These are phyloP conservation scores for Drosophila azteca DNA, from an alignment of 1,140 invertebrate genomes.

Conservation along the genomic window DNA sequence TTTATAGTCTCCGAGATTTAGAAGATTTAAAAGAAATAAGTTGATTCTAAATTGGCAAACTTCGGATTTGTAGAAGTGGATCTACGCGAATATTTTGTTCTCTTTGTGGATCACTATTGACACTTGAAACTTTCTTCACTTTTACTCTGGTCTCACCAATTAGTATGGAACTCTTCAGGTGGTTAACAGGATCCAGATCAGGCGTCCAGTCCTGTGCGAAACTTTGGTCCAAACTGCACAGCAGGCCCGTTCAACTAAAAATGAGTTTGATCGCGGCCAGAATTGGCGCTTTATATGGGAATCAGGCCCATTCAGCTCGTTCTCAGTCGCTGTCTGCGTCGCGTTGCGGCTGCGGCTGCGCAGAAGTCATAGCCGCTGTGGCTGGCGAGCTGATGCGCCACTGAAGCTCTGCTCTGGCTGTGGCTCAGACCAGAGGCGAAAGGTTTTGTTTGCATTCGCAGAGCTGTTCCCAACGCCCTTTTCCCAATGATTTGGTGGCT, in stretches of 20 bases:
- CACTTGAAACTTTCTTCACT: background rate
- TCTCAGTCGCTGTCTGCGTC: constrained; percentile 26
- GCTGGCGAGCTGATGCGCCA: constrained; percentile 24
- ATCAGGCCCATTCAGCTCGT: constrained; percentile 52
- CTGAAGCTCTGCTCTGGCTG: constrained; percentile 20
- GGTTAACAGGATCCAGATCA: background rate
- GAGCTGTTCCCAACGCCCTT: constrained; percentile 41
- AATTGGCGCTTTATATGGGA: constrained; percentile 72
- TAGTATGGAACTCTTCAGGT: constrained; percentile 1
- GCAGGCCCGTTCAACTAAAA: constrained; percentile 51
- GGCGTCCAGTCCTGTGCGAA: constrained; percentile 13
- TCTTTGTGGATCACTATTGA: background rate
- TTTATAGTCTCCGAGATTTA: no score
- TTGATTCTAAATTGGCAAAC: no score
- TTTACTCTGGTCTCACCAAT: constrained; percentile 14
- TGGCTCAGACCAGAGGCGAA: background rate
- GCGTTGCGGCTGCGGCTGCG: constrained; percentile 17
- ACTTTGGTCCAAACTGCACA: constrained; percentile 17
- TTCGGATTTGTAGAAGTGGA: no score
- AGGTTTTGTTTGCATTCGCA: constrained; percentile 58
- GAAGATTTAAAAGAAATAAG: no score
- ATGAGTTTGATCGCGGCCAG: constrained; percentile 62
- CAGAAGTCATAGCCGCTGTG: constrained; percentile 33
- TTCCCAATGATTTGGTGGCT: constrained; percentile 51
- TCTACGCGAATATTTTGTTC: background rate